Conservation (phyloP, 2,797 vertebrate species). For the Microctenopoma steveboyesi region DNA sequence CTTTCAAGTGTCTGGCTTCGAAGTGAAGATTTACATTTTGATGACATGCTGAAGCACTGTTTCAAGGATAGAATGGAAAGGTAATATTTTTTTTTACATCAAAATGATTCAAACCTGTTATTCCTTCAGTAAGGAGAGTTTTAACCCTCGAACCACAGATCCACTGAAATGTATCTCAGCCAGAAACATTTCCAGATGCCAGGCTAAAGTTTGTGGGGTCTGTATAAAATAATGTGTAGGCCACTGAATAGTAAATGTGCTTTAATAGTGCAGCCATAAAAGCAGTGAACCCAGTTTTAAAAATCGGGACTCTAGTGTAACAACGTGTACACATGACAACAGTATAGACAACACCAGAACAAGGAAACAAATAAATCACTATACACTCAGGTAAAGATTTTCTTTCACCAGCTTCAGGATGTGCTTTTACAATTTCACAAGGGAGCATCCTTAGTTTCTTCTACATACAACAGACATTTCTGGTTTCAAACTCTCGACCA, state of each 20-base stretch:
- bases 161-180: not conserved
- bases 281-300: not conserved
- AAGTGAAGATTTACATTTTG: conserved; percentile 63
- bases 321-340: no score
- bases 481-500: not conserved
- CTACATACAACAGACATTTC: not conserved
- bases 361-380: not conserved
- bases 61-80: conserved; percentile 29
- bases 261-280: not conserved
- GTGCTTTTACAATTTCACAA: not conserved
- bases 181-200: not conserved
- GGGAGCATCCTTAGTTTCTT: not conserved
- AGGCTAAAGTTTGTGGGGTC: not conserved
- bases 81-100: conserved; percentile 37
- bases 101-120: not conserved
- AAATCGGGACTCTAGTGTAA: not conserved
- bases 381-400: not conserved
- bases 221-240: not conserved
- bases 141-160: not conserved
- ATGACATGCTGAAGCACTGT: conserved; percentile 49
- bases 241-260: conserved; percentile 1
- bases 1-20: conserved; percentile 56
- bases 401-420: not conserved
- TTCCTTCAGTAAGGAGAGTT: not conserved
- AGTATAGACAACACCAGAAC: not conserved